These are phyloP conservation scores for Tetraodon nigroviridis DNA, from an alignment of 2,113 vertebrate species.

Conservation along the genomic window DNA sequence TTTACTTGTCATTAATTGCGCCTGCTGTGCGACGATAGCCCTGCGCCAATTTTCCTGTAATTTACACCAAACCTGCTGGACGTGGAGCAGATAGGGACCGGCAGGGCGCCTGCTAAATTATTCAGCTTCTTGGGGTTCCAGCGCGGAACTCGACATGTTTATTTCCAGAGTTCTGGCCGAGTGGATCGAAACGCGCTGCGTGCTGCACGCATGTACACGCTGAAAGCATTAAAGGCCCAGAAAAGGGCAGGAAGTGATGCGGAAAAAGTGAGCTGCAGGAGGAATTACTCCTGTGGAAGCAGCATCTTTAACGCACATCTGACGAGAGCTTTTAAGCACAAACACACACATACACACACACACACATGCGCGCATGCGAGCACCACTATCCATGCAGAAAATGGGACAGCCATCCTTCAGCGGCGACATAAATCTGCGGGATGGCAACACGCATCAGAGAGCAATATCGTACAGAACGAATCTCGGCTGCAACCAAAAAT, in stretches of 20 bases:
- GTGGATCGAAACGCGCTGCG: slow-evolving; percentile 3
- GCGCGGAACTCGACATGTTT: too few species aligned
- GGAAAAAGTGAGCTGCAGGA: slow-evolving; percentile 32
- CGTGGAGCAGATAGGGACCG: too few species aligned
- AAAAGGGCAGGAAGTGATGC: slow-evolving; percentile 27
- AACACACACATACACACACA: slow-evolving; percentile 17
- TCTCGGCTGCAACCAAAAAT: slow-evolving; percentile 53
- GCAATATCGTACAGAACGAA: slow-evolving; percentile 44
- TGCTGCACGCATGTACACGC: slow-evolving; percentile 28
- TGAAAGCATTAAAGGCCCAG: slow-evolving; percentile 16
- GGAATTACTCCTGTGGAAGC: slow-evolving; percentile 37
- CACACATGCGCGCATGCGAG: slow-evolving; percentile 15
- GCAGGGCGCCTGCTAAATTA: too few species aligned
- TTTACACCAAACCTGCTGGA: too few species aligned
- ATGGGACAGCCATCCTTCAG: slow-evolving; percentile 73
- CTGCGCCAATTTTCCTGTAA: too few species aligned
- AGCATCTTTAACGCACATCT: slow-evolving; percentile 53
- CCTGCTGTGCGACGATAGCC: too few species aligned
- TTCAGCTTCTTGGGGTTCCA: too few species aligned
- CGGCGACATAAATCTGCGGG: slow-evolving; percentile 59
- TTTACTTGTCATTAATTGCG: too few species aligned
- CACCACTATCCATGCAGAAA: slow-evolving; percentile 67
- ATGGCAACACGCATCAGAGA: slow-evolving; percentile 48
- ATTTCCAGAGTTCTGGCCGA: too few species aligned
- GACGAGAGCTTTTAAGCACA: slow-evolving; percentile 64